phyloP scores from a whole-genome alignment of 2,888 invertebrate genomes.

The Globia sparganii region DNA sequence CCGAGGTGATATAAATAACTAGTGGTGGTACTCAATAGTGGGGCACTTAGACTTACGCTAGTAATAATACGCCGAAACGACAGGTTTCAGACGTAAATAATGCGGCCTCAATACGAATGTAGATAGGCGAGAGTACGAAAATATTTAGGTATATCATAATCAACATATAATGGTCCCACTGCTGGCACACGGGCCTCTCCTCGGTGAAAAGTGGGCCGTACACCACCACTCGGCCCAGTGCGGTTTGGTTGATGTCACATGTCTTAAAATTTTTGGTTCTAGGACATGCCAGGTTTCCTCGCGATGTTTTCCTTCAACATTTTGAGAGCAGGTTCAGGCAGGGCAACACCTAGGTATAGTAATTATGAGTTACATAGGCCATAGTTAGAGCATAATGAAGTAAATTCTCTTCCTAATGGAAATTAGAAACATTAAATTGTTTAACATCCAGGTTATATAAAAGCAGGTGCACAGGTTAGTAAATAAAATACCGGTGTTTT shows the following conservation, averaged over 20 bases:
- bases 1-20: constrained; percentile 46
- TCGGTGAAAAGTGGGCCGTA: background rate
- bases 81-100: constrained; percentile 49
- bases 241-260: background rate
- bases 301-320: background rate
- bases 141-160: background rate
- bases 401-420: background rate
- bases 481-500: too few species aligned
- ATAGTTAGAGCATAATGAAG: too few species aligned
- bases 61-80: constrained; percentile 41
- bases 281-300: background rate
- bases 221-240: background rate
- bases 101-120: constrained; percentile 34
- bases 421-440: background rate
- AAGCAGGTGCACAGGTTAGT: background rate
- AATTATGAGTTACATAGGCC: background rate
- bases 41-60: constrained; percentile 30
- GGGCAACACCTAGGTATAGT: background rate
- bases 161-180: background rate
- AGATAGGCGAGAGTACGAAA: background rate
- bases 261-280: background rate
- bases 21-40: constrained; percentile 25
- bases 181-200: background rate
- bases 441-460: background rate
- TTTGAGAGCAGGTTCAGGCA: background rate